A percentile compares a stretch with the other conserved stretches of the same genome.
Conservation (phyloP, 2,888 invertebrate species). For the Rhagophthalmus giganteus region DNA sequence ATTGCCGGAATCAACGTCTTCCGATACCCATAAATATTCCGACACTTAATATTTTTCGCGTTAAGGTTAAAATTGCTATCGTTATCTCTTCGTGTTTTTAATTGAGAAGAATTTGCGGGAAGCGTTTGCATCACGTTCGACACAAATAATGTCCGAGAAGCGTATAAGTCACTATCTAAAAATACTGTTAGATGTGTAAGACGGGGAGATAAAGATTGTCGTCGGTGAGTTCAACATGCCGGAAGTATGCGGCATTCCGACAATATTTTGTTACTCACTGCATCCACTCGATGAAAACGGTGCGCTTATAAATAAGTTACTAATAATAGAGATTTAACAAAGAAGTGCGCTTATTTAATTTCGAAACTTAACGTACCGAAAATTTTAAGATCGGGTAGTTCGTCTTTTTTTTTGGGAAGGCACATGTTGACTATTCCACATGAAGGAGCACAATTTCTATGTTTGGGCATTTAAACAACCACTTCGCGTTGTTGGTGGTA, state of each 20-base stretch:
- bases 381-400: background rate
- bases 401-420: too few species aligned
- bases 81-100: conserved; percentile 5
- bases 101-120: conserved; percentile 9
- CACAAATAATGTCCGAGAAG: conserved; percentile 14
- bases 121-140: conserved; percentile 5
- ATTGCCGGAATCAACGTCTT: background rate
- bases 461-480: too few species aligned
- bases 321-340: conserved; percentile 33
- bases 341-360: conserved; percentile 24
- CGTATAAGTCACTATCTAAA: conserved; percentile 21
- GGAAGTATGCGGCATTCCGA: conserved; percentile 39
- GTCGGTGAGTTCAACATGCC: conserved; percentile 36
- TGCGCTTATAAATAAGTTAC: conserved; percentile 35
- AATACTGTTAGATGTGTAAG: conserved; percentile 26
- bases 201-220: conserved; percentile 34
- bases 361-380: background rate
- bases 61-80: background rate
- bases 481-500: too few species aligned
- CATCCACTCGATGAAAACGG: conserved; percentile 33
- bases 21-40: too few species aligned
- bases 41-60: background rate
- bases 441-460: too few species aligned
- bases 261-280: conserved; percentile 37
- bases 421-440: too few species aligned